Base-by-base conservation (phyloP, 2,797 vertebrate species). In the Sebastes reedi region DNA sequence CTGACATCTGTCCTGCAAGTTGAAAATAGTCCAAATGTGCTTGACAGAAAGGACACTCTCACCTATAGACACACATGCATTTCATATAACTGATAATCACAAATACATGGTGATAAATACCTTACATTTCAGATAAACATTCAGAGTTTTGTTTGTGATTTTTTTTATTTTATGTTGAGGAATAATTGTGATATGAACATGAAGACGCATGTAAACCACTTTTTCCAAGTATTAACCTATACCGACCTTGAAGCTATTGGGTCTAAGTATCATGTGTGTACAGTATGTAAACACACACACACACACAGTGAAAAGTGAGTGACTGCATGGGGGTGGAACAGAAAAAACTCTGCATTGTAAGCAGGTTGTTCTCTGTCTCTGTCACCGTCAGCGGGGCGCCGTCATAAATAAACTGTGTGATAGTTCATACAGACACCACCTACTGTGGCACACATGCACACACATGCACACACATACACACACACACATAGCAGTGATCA, bases 341-440 rank as follows among this genome's bases (percentile, higher is more conserved):
- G 76, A 79, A 72, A 74, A 74, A 74, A 81, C 60, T 71, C 25
- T 2, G 72, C 79, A 64, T 65, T 84, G 84, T 76, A 76, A 91
- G 88, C 82, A 87, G 84, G 87, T 84, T 90, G 80, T 86, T 85
- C 80, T 80, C 79, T 3, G 67, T 84, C 80, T 86, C 89, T 85
- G 77, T 81, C 70, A 71, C 80, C 58, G 67, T 82, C 93, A 91
- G 91, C 67, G 13, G 91, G 91, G 72, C 67, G 88, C 80, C 42
- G 68, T 94, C 93, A 92, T 92, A 93, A 93, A 95, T 94, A 94
- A 91, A 91, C 91, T 90, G 90, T 91, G 88, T 74, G 88, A 93
- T 87, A 91, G 90, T 94, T 94, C 91, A 88, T 85, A 89, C 88
- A 82, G 84, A 84, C 78, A 22, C 88, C 88, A 81, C 93, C 87